Evolutionary conservation across 2,888 invertebrate genomes (phyloP).

Genomic region (Lordiphosa andalusiaca): DNA sequence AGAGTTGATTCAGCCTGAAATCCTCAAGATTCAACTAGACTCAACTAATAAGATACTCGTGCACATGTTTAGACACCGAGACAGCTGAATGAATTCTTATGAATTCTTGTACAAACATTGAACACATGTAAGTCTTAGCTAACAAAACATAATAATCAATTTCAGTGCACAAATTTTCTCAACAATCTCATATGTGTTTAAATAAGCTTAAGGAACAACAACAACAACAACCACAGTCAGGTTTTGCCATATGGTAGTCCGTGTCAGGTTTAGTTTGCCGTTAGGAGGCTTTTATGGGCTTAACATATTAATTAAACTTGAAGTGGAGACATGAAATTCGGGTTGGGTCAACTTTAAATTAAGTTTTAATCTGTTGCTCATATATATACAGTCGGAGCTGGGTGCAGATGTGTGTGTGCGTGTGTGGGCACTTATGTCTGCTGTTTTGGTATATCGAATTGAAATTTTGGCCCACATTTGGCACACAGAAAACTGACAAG

Average conservation of each 20-base stretch:
- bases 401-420: conserved; percentile 7
- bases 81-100: no score
- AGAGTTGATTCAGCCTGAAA: no score
- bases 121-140: no score
- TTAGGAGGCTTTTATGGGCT: conserved; percentile 53
- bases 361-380: conserved; percentile 71
- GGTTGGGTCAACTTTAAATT: conserved; percentile 64
- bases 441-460: conserved; percentile 23
- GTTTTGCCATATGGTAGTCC: conserved; percentile 3
- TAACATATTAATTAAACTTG: conserved; percentile 71
- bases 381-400: conserved; percentile 50
- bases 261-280: conserved; percentile 49
- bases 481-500: conserved; percentile 5
- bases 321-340: conserved; percentile 47
- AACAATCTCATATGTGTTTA: conserved; percentile 10
- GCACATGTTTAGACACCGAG: no score
- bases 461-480: conserved; percentile 23
- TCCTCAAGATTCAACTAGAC: no score
- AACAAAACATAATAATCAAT: no score
- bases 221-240: conserved; percentile 7
- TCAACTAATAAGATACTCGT: no score
- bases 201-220: conserved; percentile 10
- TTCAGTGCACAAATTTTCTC: no score
- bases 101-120: no score
- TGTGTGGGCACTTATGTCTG: conserved; percentile 10